Evolutionary conservation across 1,140 invertebrate genomes (phyloP).

Genomic region (Eupristina koningsbergeri): DNA sequence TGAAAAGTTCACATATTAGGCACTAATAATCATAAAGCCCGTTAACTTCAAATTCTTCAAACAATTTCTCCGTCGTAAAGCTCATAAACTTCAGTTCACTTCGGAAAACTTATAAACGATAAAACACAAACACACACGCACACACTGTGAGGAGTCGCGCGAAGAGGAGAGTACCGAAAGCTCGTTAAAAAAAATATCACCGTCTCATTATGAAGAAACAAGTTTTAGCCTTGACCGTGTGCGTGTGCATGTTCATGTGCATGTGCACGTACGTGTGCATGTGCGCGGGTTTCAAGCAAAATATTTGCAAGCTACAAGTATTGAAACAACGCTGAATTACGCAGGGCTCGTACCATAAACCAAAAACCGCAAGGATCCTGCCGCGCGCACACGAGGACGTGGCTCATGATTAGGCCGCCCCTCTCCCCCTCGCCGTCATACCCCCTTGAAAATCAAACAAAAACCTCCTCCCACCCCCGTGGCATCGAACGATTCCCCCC

Average conservation of each 20-base stretch:
- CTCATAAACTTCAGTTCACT: conserved; percentile 6
- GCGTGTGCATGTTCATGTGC: no score
- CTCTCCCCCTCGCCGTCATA: neutral
- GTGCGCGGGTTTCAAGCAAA: conserved; percentile 7
- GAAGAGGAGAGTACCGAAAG: conserved; percentile 2
- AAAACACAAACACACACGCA: no score
- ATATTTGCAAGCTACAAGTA: conserved; percentile 18
- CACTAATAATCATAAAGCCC: conserved; percentile 1
- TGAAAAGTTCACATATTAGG: conserved; percentile 6
- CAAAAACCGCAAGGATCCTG: conserved; percentile 42
- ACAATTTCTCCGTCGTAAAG: neutral
- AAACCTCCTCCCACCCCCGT: neutral
- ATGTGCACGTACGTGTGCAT: no score
- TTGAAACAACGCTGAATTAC: conserved; percentile 48
- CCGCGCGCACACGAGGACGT: neutral
- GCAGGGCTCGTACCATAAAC: conserved; percentile 37
- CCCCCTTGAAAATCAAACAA: conserved; percentile 38
- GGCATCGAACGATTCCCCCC: neutral
- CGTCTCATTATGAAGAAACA: conserved; percentile 44
- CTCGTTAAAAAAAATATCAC: conserved; percentile 29
- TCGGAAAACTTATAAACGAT: conserved; percentile 22
- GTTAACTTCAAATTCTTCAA: conserved; percentile 35
- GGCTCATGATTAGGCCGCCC: conserved; percentile 7
- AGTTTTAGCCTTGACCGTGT: conserved; percentile 12
- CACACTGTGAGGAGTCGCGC: neutral